phyloP scores from a whole-genome alignment of 2,888 invertebrate species.

The Ophion ventricosus region DNA sequence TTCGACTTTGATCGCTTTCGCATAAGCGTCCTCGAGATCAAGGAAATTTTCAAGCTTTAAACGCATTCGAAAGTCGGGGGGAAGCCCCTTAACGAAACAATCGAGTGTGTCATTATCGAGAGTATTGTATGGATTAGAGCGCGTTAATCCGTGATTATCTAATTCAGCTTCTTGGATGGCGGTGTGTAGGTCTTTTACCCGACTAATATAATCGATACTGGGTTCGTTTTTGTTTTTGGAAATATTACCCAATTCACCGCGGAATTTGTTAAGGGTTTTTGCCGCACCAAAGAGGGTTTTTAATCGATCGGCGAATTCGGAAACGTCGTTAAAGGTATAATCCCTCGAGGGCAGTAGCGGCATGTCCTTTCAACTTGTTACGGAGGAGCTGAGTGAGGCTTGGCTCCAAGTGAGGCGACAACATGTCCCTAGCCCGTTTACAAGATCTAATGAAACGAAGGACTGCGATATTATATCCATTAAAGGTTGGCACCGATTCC shows the following conservation, averaged over 20 bases:
- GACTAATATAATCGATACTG: constrained; percentile 39
- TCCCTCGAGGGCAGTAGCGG: neutral
- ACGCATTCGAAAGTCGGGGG: too few species aligned
- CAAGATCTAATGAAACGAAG: too few species aligned
- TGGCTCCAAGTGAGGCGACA: neutral
- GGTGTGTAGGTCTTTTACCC: constrained; percentile 34
- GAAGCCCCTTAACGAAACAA: too few species aligned
- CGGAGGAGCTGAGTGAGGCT: neutral
- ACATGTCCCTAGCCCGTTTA: neutral
- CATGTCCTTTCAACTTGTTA: constrained; percentile 28
- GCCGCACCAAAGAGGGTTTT: neutral
- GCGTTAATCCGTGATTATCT: neutral
- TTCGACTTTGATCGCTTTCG: too few species aligned
- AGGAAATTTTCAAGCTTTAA: too few species aligned
- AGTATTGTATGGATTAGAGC: too few species aligned
- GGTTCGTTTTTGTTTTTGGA: constrained; percentile 4
- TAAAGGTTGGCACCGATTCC: too few species aligned
- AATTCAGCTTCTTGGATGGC: neutral
- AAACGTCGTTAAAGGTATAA: neutral
- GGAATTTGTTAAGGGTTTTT: constrained; percentile 24
- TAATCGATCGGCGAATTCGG: neutral
- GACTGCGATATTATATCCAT: too few species aligned
- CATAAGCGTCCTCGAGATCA: too few species aligned
- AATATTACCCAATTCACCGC: constrained; percentile 36
- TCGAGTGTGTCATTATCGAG: too few species aligned